Percentiles rank a stretch among this genome's conserved stretches.
Evolutionary conservation across 2,113 vertebrate genomes (phyloP).

Genomic region (Cololabis saira): DNA sequence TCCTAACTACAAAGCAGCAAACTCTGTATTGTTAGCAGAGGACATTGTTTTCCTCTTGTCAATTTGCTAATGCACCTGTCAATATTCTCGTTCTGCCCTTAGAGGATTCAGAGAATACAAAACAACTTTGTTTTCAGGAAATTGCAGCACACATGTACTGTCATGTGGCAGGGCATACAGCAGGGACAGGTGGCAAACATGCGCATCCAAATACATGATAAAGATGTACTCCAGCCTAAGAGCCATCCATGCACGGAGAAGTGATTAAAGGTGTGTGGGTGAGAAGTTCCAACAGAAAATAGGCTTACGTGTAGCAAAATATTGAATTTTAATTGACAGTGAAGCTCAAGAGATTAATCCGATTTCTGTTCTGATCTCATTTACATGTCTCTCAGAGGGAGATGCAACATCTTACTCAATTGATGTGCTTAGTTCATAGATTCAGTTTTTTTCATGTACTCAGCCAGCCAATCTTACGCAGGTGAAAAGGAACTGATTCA

Average conservation of each 20-base stretch:
- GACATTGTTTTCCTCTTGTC: conserved; percentile 57
- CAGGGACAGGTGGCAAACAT: neutral
- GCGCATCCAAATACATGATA: neutral
- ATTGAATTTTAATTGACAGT: conserved; percentile 54
- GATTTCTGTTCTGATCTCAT: conserved; percentile 35
- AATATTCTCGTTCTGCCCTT: conserved; percentile 57
- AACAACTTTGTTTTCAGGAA: conserved; percentile 27
- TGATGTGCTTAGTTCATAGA: conserved; percentile 11
- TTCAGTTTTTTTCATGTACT: too few species aligned
- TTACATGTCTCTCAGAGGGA: neutral
- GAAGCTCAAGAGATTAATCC: conserved; percentile 50
- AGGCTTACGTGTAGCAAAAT: conserved; percentile 41
- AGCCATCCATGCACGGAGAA: neutral
- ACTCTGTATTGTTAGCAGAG: conserved; percentile 68
- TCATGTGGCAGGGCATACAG: conserved; percentile 22
- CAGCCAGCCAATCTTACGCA: too few species aligned
- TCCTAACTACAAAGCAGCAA: conserved; percentile 53
- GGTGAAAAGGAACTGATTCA: neutral
- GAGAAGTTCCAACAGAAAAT: conserved; percentile 21
- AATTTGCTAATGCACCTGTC: conserved; percentile 53
- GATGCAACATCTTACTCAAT: conserved; percentile 20
- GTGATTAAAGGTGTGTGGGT: conserved; percentile 10
- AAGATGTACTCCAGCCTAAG: neutral
- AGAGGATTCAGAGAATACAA: conserved; percentile 44
- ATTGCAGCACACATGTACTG: conserved; percentile 28